Evolutionary conservation across 2,888 invertebrate genomes (phyloP), one percentile per base, ranked within the genome.

Genomic region (Torymus aiolomorphi): DNA sequence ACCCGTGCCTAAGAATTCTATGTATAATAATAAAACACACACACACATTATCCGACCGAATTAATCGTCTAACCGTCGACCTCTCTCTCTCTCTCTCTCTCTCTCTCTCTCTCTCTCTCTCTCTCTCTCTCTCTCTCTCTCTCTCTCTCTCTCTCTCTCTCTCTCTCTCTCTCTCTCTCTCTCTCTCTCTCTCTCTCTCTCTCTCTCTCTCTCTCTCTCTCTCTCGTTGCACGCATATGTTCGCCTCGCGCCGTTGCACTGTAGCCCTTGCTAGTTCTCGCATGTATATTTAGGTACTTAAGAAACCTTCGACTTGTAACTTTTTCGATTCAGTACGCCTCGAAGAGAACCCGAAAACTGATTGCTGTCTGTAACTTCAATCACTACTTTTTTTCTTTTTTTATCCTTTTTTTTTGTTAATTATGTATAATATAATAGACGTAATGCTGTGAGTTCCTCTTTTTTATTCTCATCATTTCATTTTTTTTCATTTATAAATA

Each of bases 401-500:
- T 67, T 79, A 70, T 66, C 66, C 59, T n/a, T 57, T 14, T 52
- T 75, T 54, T 66, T 42, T n/a, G 49, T 65, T 75, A 74, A 79
- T 63, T 62, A 62, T 80, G 54, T 73, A 63, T 76, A 62, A 65
- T 54, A n/a, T n/a, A n/a, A 63, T 80, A 67, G 76, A 67, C 72
- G 67, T 73, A 73, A 73, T 76, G 71, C 24, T 75, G 74, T 65
- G 63, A 77, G 65, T 75, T 66, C 62, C 66, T 59, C 52, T 18
- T 14, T n/a, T 52, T 70, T 62, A 10, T 31, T 20, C n/a, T 42
- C 42, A 61, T 69, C 67, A 5, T 3, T 61, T 11, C 10, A 49
- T 49, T 67, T 72, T 76, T 61, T 75, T 74, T 75, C 54, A 70
- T 76, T 81, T 78, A 81, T 78, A 81, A 78, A 73, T 81, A 81